phyloP scores from a whole-genome alignment of 1,140 invertebrate genomes.

The Drosophila kurseongensis region DNA sequence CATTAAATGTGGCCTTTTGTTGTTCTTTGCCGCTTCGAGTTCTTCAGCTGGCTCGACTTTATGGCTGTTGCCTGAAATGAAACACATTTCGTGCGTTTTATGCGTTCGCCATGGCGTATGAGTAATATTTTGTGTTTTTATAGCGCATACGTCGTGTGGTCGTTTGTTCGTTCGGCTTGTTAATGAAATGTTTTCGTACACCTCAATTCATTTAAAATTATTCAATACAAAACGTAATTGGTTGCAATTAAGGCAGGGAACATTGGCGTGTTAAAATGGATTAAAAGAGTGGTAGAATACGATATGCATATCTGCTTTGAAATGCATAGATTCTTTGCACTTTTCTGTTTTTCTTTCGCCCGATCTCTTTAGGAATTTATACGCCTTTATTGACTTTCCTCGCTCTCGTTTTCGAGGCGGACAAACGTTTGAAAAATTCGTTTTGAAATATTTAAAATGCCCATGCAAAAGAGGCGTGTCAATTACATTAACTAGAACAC shows the following conservation, averaged over 20 bases:
- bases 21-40: constrained; percentile 14
- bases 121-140: constrained; percentile 48
- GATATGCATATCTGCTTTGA: too few relatives aligned
- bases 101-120: constrained; percentile 54
- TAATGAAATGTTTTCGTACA: constrained; percentile 19
- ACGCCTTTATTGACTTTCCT: not conserved
- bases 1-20: constrained; percentile 60
- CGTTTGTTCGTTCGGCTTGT: not conserved
- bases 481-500: constrained; percentile 63
- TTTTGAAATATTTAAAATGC: constrained; percentile 23
- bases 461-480: constrained; percentile 41
- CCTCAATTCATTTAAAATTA: constrained; percentile 14
- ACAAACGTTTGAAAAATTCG: constrained; percentile 1
- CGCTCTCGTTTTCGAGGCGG: not conserved
- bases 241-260: constrained; percentile 2
- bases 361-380: constrained; percentile 5
- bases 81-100: constrained; percentile 64
- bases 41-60: constrained; percentile 30
- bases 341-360: not conserved
- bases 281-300: constrained; percentile 6
- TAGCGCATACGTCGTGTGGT: constrained; percentile 42
- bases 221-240: constrained; percentile 4
- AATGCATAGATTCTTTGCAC: not conserved
- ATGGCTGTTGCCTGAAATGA: constrained; percentile 66
- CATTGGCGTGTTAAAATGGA: not conserved